These are phyloP conservation scores for Limenitis camilla DNA, from an alignment of 2,888 invertebrate species.

Conservation along the genomic window DNA sequence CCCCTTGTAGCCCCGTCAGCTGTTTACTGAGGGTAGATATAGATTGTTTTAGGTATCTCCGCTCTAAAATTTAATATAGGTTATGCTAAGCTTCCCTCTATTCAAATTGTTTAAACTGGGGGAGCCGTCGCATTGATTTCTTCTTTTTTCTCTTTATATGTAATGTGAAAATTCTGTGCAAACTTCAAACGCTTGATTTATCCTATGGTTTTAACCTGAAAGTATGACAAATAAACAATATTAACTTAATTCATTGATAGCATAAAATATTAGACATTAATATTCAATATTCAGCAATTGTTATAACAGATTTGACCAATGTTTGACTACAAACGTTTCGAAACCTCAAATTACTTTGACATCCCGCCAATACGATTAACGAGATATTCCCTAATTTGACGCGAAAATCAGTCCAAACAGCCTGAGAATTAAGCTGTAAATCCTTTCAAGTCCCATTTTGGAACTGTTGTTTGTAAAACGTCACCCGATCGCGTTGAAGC, in stretches of 20 bases:
- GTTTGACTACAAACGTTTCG: slow-evolving; percentile 13
- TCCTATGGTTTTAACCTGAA: no score
- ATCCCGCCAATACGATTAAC: slow-evolving; percentile 19
- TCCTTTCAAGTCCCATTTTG: slow-evolving; percentile 29
- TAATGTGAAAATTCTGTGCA: no score
- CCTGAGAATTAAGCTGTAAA: slow-evolving; percentile 17
- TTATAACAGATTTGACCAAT: slow-evolving; percentile 11
- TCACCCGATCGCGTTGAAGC: slow-evolving; percentile 42
- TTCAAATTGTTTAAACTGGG: no score
- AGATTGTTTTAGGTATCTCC: no score
- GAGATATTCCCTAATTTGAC: slow-evolving; percentile 7
- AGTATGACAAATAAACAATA: no score
- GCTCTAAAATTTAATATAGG: no score
- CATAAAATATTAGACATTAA: neutral
- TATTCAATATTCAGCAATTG: slow-evolving; percentile 4
- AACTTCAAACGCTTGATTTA: no score
- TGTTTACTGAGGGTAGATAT: no score
- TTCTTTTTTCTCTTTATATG: no score
- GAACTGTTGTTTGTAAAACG: slow-evolving; percentile 45
- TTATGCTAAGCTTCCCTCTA: no score
- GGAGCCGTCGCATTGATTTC: no score
- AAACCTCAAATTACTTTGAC: slow-evolving; percentile 24
- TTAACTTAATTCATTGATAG: neutral
- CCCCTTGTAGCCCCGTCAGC: no score
- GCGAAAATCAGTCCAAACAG: slow-evolving; percentile 17